Evolutionary conservation across 1,140 invertebrate species (phyloP).

Genomic region (Holcopasites calliopsidis): DNA sequence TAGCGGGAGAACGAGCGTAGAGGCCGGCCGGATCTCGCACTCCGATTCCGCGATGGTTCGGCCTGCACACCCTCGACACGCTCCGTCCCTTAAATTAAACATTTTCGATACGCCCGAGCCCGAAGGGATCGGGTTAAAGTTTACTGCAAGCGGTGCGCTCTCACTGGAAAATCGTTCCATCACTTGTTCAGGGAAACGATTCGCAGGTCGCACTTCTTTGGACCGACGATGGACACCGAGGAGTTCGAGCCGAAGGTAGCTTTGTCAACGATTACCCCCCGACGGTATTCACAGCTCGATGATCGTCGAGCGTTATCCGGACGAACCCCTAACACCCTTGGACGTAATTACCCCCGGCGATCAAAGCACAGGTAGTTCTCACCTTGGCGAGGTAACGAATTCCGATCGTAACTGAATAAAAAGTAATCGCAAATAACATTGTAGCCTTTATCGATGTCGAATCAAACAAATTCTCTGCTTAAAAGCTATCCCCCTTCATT

Average conservation of each 20-base stretch:
- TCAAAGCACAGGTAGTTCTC: too few species aligned
- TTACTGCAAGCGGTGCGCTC: too few species aligned
- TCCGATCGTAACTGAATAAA: neutral
- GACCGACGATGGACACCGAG: neutral
- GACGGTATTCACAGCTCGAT: neutral
- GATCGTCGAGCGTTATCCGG: neutral
- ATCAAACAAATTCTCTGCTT: too few species aligned
- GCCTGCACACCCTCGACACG: slow-evolving; percentile 16
- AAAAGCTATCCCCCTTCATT: too few species aligned
- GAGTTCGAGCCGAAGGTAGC: neutral
- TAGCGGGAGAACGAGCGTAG: slow-evolving; percentile 58
- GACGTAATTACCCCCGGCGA: neutral
- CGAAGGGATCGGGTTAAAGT: neutral
- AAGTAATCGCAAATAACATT: neutral
- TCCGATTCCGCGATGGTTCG: slow-evolving; percentile 51
- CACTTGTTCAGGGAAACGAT: too few species aligned
- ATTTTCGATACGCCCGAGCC: slow-evolving; percentile 10
- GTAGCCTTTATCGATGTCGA: too few species aligned
- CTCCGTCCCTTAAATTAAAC: slow-evolving; percentile 24
- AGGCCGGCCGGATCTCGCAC: slow-evolving; percentile 65
- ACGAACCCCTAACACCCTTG: neutral
- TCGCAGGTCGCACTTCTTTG: too few species aligned
- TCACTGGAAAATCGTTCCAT: too few species aligned
- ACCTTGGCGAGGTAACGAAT: too few species aligned
- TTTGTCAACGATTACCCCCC: neutral